Percentiles rank a stretch among this genome's conserved stretches.
phyloP scores from a whole-genome alignment of 2,888 invertebrate species.

The Acrobasis consociella region DNA sequence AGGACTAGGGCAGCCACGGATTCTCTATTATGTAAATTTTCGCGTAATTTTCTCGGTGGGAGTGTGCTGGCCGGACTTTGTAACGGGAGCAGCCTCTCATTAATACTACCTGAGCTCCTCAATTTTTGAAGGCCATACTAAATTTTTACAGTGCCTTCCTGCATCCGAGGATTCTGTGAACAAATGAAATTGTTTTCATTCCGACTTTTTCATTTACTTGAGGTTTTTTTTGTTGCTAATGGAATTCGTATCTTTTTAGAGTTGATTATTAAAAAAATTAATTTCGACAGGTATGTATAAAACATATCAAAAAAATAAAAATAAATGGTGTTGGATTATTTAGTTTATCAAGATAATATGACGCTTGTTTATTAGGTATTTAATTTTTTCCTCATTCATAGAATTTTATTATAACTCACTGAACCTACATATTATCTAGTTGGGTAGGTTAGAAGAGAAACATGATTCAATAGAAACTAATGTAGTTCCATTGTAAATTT shows the following conservation, averaged over 20 bases:
- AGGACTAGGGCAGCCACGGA: constrained; percentile 77
- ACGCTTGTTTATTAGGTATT: too few relatives aligned
- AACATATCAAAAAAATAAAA: too few relatives aligned
- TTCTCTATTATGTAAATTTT: constrained; percentile 82
- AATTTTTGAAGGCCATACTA: constrained; percentile 53
- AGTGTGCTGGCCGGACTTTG: constrained; percentile 72
- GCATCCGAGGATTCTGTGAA: constrained; percentile 20
- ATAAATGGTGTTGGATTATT: too few relatives aligned
- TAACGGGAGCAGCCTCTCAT: constrained; percentile 70
- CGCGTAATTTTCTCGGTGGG: constrained; percentile 75
- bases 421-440: too few relatives aligned
- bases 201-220: constrained; percentile 1
- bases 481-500: too few relatives aligned
- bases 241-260: background rate
- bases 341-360: too few relatives aligned
- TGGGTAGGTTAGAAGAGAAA: too few relatives aligned
- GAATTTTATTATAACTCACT: too few relatives aligned
- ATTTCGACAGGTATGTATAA: too few relatives aligned
- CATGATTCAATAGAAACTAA: too few relatives aligned
- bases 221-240: background rate
- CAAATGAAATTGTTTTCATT: constrained; percentile 18
- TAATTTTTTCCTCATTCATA: too few relatives aligned
- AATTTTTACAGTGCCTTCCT: constrained; percentile 38
- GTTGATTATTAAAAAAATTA: background rate
- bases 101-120: constrained; percentile 67